These are phyloP conservation scores for Oryzias celebensis DNA, from an alignment of 2,113 vertebrate species.

Conservation along the genomic window DNA sequence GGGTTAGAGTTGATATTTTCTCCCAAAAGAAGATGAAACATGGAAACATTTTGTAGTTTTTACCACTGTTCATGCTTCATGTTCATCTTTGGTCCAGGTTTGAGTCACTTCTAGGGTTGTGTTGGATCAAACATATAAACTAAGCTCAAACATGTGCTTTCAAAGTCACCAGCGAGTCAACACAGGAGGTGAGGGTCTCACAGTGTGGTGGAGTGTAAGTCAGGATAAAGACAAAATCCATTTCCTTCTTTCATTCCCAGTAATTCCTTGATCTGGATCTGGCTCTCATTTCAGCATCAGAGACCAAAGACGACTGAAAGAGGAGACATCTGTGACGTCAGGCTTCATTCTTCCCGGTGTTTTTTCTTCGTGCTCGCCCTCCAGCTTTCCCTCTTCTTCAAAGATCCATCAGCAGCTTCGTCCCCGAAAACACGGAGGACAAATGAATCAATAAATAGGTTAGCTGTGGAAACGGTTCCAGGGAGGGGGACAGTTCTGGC, in stretches of 20 bases:
- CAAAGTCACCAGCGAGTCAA: slow-evolving; percentile 56
- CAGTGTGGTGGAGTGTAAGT: slow-evolving; percentile 64
- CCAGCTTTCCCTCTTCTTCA: slow-evolving; percentile 43
- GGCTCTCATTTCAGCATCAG: slow-evolving; percentile 75
- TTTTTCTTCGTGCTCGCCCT: slow-evolving; percentile 58
- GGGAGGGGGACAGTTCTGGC: slow-evolving; percentile 46
- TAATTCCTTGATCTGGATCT: slow-evolving; percentile 73
- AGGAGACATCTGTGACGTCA: slow-evolving; percentile 63
- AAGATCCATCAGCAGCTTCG: slow-evolving; percentile 51
- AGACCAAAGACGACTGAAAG: slow-evolving; percentile 42
- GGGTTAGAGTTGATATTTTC: too few species aligned
- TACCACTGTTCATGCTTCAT: not conserved
- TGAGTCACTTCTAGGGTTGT: slow-evolving; percentile 18
- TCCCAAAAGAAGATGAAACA: too few species aligned
- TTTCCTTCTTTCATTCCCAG: slow-evolving; percentile 69
- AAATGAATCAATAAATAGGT: slow-evolving; percentile 60
- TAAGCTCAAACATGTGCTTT: slow-evolving; percentile 58
- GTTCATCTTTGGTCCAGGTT: slow-evolving; percentile 14
- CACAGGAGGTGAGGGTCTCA: slow-evolving; percentile 34
- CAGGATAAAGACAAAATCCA: slow-evolving; percentile 58
- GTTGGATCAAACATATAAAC: slow-evolving; percentile 32
- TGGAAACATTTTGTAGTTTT: too few species aligned
- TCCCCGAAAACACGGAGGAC: slow-evolving; percentile 43
- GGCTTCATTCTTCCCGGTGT: slow-evolving; percentile 39
- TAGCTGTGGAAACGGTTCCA: slow-evolving; percentile 61